Percentiles rank a stretch among this genome's conserved stretches.
These are phyloP conservation scores for Gymnothorax reevesii DNA, from an alignment of 2,797 vertebrate genomes.

Conservation along the genomic window DNA sequence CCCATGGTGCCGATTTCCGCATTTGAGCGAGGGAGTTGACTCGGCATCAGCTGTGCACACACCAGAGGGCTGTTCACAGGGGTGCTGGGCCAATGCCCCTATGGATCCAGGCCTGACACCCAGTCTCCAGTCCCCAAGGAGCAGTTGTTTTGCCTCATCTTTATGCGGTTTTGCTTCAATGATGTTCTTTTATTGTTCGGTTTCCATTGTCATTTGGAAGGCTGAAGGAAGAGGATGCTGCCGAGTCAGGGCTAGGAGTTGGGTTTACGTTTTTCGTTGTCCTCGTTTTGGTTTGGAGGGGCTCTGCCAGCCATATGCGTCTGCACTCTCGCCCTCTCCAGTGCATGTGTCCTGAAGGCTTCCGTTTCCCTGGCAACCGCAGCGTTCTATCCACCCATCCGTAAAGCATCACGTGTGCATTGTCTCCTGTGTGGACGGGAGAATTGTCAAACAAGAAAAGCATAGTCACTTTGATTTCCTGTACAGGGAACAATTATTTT, in stretches of 20 bases:
- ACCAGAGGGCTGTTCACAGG: constrained; percentile 1
- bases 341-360: constrained; percentile 67
- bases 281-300: constrained; percentile 60
- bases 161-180: constrained; percentile 35
- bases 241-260: constrained; percentile 48
- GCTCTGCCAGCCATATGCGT: constrained; percentile 60
- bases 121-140: constrained; percentile 47
- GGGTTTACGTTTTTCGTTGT: constrained; percentile 33
- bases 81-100: constrained; percentile 20
- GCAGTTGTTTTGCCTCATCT: constrained; percentile 31
- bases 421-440: constrained; percentile 11
- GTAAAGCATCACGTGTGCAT: constrained; percentile 23
- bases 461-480: constrained; percentile 33
- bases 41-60: constrained; percentile 33
- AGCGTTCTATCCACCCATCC: constrained; percentile 46
- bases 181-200: constrained; percentile 45
- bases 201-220: constrained; percentile 38
- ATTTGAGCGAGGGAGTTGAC: constrained; percentile 27
- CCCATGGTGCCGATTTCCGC: background rate
- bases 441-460: constrained; percentile 34
- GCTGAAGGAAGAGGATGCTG: constrained; percentile 45
- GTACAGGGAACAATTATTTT: constrained; percentile 43
- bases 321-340: constrained; percentile 59
- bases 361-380: constrained; percentile 53
- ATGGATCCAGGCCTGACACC: background rate